phyloP scores from a whole-genome alignment of 2,797 vertebrate genomes.

The Forpus xanthops region DNA sequence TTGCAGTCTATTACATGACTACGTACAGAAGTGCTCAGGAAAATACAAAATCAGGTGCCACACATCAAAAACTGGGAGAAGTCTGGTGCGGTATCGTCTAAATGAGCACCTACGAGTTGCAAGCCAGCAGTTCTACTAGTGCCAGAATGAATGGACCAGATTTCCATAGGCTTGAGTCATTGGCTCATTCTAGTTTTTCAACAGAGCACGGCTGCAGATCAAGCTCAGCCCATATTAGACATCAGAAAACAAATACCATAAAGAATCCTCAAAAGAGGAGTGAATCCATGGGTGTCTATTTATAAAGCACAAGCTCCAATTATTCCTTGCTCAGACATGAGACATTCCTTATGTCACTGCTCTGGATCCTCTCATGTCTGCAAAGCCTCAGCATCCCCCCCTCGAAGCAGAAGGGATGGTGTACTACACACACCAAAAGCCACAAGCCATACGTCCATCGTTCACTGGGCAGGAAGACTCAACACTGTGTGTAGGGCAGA shows the following conservation, averaged over 20 bases:
- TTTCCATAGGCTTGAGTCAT: accelerated
- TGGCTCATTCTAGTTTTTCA: accelerated
- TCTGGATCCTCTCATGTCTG: neutral
- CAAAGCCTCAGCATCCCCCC: neutral
- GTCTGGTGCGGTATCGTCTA: accelerated
- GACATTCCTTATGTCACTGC: accelerated
- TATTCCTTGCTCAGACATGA: neutral
- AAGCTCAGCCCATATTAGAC: neutral
- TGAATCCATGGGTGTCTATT: neutral
- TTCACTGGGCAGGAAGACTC: accelerated
- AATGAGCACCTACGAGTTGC: neutral
- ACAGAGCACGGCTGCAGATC: neutral
- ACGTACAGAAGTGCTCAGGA: accelerated
- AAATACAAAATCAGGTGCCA: neutral
- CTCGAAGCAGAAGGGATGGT: neutral
- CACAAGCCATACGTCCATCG: accelerated
- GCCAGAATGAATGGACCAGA: neutral
- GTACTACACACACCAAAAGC: accelerated
- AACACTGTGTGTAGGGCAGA: accelerated
- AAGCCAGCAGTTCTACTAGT: neutral
- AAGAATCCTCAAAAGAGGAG: neutral
- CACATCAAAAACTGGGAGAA: accelerated
- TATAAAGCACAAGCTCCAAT: neutral
- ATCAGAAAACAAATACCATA: accelerated
- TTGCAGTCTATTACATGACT: neutral